Conservation (phyloP, 2,888 invertebrate genomes). For the Girardia tigrina region DNA sequence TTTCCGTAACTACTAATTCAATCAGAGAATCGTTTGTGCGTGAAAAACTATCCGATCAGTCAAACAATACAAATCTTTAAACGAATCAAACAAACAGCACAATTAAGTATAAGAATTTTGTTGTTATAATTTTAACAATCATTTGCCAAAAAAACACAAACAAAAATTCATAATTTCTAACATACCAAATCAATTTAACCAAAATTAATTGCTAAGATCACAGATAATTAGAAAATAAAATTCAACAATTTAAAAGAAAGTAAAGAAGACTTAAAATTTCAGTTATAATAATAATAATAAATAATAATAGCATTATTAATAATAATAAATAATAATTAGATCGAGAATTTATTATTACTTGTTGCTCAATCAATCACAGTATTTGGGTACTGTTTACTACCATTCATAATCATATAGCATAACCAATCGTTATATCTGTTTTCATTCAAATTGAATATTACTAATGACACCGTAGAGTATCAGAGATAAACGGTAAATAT, state of each 20-base stretch:
- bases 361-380: not conserved
- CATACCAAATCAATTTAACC: not conserved
- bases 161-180: not conserved
- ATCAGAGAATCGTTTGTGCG: not conserved
- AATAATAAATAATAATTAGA: not conserved
- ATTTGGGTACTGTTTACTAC: not conserved
- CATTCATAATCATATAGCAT: not conserved
- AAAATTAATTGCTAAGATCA: not conserved
- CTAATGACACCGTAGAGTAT: not conserved
- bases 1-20: not conserved
- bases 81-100: not conserved
- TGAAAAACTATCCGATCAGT: not conserved
- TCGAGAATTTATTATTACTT: not conserved
- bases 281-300: not conserved
- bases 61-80: not conserved
- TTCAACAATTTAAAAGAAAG: not conserved
- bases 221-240: not conserved
- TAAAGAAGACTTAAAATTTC: not conserved
- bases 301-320: too few species aligned
- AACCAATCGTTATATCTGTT: not conserved
- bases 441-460: not conserved
- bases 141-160: too few species aligned
- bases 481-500: not conserved
- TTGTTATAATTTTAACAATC: not conserved
- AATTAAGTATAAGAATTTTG: not conserved